These are phyloP conservation scores for Platycnemis pennipes DNA, from an alignment of 2,888 invertebrate species.

Conservation along the genomic window DNA sequence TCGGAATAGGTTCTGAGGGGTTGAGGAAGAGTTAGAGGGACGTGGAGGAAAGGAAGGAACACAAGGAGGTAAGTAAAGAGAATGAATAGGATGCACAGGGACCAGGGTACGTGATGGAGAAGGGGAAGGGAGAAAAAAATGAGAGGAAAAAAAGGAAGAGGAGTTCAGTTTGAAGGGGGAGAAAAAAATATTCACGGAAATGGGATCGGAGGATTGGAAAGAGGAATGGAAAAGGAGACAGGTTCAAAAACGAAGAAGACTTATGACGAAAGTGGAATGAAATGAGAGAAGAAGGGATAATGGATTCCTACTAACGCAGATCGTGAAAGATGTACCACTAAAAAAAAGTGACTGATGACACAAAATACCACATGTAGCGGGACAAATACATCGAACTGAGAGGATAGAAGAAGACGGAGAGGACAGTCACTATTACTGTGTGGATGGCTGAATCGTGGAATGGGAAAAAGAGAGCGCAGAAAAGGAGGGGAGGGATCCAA, in stretches of 20 bases:
- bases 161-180: background rate
- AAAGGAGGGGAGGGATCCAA: background rate
- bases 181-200: background rate
- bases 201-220: background rate
- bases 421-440: background rate
- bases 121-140: background rate
- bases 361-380: background rate
- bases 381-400: background rate
- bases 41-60: background rate
- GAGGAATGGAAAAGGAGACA: background rate
- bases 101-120: too few species aligned
- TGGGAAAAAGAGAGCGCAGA: background rate
- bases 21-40: background rate
- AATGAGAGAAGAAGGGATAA: background rate
- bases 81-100: too few species aligned
- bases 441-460: background rate
- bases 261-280: too few species aligned
- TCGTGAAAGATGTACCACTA: background rate
- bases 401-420: background rate
- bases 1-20: background rate
- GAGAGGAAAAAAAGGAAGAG: background rate
- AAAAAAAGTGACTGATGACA: background rate
- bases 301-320: background rate
- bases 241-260: background rate
- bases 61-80: background rate